A percentile compares a stretch with the other conserved stretches of the same genome.
These are phyloP conservation scores for Ophiothrix spiculata DNA, from an alignment of 35 echinoderm and acorn worm species.

Conservation along the genomic window DNA sequence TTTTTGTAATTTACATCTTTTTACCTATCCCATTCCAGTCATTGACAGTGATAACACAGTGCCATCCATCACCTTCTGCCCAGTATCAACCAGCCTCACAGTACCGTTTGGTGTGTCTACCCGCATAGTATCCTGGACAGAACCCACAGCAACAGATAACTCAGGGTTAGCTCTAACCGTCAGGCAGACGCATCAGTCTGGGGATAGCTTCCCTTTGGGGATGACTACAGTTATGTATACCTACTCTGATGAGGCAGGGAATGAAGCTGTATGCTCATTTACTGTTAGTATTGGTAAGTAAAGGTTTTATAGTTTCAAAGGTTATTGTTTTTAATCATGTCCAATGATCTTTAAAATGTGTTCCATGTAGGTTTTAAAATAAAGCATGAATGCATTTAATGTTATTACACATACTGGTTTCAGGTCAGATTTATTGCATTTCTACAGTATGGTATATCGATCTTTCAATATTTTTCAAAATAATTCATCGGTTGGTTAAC, in stretches of 20 bases:
- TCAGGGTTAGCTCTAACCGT: neutral
- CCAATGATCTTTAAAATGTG: too few species aligned
- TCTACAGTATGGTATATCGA: too few species aligned
- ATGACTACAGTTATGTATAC: slow-evolving; percentile 31
- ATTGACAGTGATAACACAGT: neutral
- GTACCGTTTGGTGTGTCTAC: neutral
- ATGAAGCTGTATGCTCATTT: slow-evolving; percentile 30
- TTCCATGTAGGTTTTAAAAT: too few species aligned
- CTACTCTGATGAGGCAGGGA: slow-evolving; percentile 18
- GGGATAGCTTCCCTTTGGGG: slow-evolving; percentile 16
- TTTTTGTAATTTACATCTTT: too few species aligned
- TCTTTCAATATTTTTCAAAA: too few species aligned
- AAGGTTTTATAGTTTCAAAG: too few species aligned
- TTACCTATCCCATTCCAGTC: neutral
- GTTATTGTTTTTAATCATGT: too few species aligned
- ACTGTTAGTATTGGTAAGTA: slow-evolving; percentile 22
- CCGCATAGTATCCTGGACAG: neutral
- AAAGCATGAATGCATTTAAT: too few species aligned
- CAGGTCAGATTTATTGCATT: too few species aligned
- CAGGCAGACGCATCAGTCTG: neutral
- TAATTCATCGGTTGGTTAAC: too few species aligned
- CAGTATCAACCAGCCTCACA: neutral
- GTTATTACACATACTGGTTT: too few species aligned
- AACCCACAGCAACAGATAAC: neutral
- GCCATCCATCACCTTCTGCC: neutral